Base-by-base conservation (phyloP, 2,888 invertebrate species). In the Nemotelus nigrinus region DNA sequence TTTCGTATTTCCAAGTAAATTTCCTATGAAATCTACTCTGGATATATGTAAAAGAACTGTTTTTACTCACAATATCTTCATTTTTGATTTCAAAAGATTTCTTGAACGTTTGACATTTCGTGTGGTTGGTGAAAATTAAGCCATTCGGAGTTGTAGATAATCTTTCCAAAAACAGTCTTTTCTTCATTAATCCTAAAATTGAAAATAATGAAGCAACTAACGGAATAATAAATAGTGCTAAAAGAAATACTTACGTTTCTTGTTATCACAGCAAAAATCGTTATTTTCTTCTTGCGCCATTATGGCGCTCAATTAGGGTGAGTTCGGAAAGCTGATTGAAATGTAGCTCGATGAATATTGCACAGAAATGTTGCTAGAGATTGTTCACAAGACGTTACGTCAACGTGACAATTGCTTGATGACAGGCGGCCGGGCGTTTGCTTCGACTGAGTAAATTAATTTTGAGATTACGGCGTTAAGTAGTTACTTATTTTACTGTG, bases 221-320 rank as follows among this genome's bases (percentile, higher is more conserved):
- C 8, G 5, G 50, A 8, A 25, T 10, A 7, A 7, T 10, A 25
- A 25, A 10, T 60, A 5, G 5, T 60, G 25, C 39, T 41, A n/a
- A 4, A 45, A 55, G 7, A 67, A 57, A 45, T 45, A 50, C 25
- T 60, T 72, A 79, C 79, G 55, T 76, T 64, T 75, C 53, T 79
- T 75, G 3, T 70, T 45, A 2, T 77, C 57, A 55, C 79, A 79
- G 55, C 79, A 79, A 57, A 70, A 68, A 53, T 47, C 58, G 25
- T 44, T 8, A 44, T 55, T 63, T 77, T 50, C 63, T 2, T 47
- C n/a, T 10, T 45, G 8, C 43, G 3, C 2, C 10, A 10, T 65
- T 25, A 25, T 25, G 25, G 25, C 25, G 25, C 25, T 63, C 58
- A 10, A 55, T 44, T 65, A 2, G 76, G 72, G 39, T 63, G 44